phyloP scores from a whole-genome alignment of 1,140 invertebrate species.

The Drosophila bifasciata region DNA sequence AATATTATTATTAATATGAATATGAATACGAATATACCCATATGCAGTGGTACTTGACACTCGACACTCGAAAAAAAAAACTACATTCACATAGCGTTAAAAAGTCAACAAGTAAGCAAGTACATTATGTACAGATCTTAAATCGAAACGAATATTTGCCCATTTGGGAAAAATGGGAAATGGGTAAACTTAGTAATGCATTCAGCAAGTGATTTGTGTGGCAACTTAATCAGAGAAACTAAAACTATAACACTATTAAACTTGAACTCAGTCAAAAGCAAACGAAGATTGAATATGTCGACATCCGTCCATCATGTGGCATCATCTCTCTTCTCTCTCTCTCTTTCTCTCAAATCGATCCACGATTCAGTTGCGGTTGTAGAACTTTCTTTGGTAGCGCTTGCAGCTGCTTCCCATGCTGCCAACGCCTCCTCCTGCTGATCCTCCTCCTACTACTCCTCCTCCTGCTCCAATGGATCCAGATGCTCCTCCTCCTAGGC shows the following conservation, averaged over 20 bases:
- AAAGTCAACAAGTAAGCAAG: slow-evolving; percentile 53
- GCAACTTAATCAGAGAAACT: slow-evolving; percentile 24
- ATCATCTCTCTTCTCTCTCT: not conserved
- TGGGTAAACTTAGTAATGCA: no score
- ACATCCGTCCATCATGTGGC: not conserved
- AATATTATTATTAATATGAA: slow-evolving; percentile 33
- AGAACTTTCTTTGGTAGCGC: slow-evolving; percentile 84
- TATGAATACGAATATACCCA: no score
- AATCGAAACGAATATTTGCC: slow-evolving; percentile 14
- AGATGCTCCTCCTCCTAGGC: slow-evolving; percentile 32
- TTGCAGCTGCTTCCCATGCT: slow-evolving; percentile 75
- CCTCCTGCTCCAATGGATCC: slow-evolving; percentile 16
- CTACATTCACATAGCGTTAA: slow-evolving; percentile 18
- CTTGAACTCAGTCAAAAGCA: slow-evolving; percentile 77
- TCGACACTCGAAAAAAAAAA: slow-evolving; percentile 11
- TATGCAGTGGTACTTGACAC: no score
- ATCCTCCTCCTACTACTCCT: slow-evolving; percentile 24
- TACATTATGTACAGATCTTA: slow-evolving; percentile 66
- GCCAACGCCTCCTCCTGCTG: slow-evolving; percentile 58
- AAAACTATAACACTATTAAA: slow-evolving; percentile 59
- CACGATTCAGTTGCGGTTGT: slow-evolving; percentile 69
- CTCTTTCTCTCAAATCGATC: not conserved
- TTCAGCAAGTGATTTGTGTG: slow-evolving; percentile 47
- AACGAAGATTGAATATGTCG: slow-evolving; percentile 62
- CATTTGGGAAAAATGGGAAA: slow-evolving; percentile 14